Evolutionary conservation across 2,888 invertebrate species (phyloP).

Genomic region (Xestia c-nigrum): DNA sequence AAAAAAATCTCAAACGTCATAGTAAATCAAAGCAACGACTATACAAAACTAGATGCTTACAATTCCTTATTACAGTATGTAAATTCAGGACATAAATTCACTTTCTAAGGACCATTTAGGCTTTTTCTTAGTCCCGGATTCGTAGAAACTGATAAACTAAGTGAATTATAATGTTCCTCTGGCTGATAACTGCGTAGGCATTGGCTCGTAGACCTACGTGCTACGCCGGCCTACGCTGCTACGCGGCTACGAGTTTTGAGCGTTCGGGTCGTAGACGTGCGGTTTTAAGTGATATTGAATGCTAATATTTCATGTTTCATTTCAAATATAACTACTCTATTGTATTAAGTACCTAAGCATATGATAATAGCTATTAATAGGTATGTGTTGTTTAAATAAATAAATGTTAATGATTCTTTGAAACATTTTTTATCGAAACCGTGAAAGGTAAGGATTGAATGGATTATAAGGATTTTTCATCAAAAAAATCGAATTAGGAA

Average conservation of each 20-base stretch:
- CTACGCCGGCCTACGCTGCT: slow-evolving; percentile 57
- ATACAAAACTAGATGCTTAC: slow-evolving; percentile 18
- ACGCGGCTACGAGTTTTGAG: slow-evolving; percentile 39
- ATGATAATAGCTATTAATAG: no score
- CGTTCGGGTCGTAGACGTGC: background rate
- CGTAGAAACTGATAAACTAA: slow-evolving; percentile 44
- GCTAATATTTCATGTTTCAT: background rate
- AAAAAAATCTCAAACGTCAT: background rate
- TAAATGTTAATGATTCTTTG: background rate
- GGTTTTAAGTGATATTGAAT: background rate
- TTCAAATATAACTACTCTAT: no score
- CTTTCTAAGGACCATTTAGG: slow-evolving; percentile 15
- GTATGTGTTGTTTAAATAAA: no score
- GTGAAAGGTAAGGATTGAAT: background rate
- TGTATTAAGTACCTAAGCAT: no score
- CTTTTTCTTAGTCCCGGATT: slow-evolving; percentile 18
- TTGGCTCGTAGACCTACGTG: slow-evolving; percentile 54
- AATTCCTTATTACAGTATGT: slow-evolving; percentile 51
- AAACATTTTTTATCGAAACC: background rate
- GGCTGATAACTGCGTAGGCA: slow-evolving; percentile 32
- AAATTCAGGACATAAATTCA: slow-evolving; percentile 53
- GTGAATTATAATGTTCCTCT: slow-evolving; percentile 41
- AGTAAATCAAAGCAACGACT: slow-evolving; percentile 20
- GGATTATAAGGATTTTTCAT: background rate
- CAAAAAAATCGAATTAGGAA: background rate